These are phyloP conservation scores for Nothura maculosa DNA, from an alignment of 2,797 vertebrate genomes.

Conservation along the genomic window DNA sequence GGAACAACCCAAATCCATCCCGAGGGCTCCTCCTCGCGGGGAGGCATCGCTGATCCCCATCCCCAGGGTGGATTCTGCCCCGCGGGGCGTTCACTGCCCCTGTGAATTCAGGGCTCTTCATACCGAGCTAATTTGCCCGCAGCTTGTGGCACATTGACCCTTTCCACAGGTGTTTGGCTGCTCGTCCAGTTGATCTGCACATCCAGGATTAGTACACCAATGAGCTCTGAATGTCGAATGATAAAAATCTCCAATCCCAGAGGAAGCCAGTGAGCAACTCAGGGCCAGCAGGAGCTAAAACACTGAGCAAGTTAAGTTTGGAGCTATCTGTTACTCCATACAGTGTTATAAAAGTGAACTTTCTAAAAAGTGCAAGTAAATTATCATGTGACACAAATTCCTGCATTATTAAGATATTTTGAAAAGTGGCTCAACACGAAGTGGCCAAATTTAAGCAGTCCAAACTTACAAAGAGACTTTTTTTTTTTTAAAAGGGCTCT, in stretches of 20 bases:
- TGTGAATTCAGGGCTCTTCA: neutral
- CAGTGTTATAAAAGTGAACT: neutral
- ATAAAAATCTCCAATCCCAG: neutral
- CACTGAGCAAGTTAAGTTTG: neutral
- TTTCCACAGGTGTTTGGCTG: too few species aligned
- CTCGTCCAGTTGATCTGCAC: neutral
- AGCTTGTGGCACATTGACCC: neutral
- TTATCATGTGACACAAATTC: neutral
- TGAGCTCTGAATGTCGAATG: neutral
- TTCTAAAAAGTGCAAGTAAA: neutral
- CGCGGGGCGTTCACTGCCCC: neutral
- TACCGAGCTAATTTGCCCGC: neutral
- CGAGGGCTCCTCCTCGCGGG: too few species aligned
- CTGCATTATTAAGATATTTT: neutral
- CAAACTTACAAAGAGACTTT: neutral
- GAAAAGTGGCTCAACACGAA: neutral
- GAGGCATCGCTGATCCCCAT: neutral
- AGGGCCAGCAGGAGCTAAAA: neutral
- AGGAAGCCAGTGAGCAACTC: neutral
- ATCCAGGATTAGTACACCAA: neutral
- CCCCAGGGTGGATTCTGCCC: neutral
- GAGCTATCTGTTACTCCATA: neutral
- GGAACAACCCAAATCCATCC: neutral
- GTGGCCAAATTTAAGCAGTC: neutral
- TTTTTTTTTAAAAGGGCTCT: neutral